Percentiles rank a stretch among this genome's conserved stretches.
Evolutionary conservation across 2,797 vertebrate genomes (phyloP).

Genomic region (Characodon lateralis): DNA sequence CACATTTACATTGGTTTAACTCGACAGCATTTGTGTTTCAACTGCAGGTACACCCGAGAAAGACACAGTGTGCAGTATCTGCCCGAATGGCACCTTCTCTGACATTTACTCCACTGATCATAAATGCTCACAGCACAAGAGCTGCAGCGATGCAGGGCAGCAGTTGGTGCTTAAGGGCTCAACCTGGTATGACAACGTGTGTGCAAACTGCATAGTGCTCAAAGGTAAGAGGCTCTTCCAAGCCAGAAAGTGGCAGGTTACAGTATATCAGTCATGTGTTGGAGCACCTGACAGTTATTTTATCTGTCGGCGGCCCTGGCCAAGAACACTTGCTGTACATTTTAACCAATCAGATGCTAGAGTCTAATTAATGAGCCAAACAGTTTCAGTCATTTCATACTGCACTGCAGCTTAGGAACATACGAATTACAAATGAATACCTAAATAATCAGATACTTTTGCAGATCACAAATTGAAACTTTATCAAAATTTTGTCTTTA

Average conservation of each 20-base stretch:
- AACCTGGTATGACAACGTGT: conserved; percentile 70
- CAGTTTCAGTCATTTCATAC: neutral
- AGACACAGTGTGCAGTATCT: conserved; percentile 60
- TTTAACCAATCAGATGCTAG: neutral
- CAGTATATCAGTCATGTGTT: neutral
- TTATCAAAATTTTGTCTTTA: neutral
- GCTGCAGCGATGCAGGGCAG: conserved; percentile 32
- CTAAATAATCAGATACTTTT: neutral
- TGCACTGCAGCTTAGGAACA: neutral
- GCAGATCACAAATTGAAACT: neutral
- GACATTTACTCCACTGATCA: neutral
- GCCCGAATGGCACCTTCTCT: conserved; percentile 53
- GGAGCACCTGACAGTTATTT: neutral
- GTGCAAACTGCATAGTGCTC: conserved; percentile 23
- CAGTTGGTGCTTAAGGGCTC: conserved; percentile 53
- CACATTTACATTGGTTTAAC: neutral
- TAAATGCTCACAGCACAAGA: conserved; percentile 52
- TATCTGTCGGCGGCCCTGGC: neutral
- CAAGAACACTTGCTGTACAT: neutral
- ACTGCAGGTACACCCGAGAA: conserved; percentile 50
- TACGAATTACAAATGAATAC: neutral
- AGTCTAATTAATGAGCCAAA: no score
- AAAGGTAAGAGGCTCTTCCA: conserved; percentile 30
- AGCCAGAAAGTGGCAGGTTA: neutral
- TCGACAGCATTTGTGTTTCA: neutral